Conservation (phyloP, 2,113 vertebrate species). For the Oryzias melastigma region DNA sequence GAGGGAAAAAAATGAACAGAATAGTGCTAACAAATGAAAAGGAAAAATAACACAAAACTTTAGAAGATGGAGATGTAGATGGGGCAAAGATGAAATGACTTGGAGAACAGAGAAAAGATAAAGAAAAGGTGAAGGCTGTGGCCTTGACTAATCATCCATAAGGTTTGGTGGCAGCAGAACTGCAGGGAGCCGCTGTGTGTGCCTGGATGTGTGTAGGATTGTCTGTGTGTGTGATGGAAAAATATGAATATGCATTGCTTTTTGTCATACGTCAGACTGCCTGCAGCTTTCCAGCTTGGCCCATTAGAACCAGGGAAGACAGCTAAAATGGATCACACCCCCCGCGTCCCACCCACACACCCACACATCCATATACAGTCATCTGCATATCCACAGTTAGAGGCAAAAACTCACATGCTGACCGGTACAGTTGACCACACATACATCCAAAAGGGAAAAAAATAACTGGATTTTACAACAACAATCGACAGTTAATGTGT, state of each 20-base stretch:
- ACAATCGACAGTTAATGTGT: too few species aligned
- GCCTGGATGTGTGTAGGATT: background rate
- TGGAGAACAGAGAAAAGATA: constrained; percentile 30
- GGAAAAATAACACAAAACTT: constrained; percentile 1
- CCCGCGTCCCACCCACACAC: constrained; percentile 10
- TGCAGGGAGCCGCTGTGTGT: constrained; percentile 35
- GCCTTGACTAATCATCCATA: constrained; percentile 72
- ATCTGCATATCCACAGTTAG: background rate
- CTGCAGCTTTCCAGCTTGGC: constrained; percentile 58
- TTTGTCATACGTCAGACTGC: constrained; percentile 57
- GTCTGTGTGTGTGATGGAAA: background rate
- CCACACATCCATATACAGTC: background rate
- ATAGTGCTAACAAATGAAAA: background rate
- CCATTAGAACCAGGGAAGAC: constrained; percentile 47
- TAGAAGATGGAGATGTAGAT: background rate
- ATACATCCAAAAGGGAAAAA: too few species aligned
- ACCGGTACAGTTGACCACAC: too few species aligned
- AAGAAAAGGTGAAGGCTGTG: constrained; percentile 57
- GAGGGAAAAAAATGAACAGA: background rate
- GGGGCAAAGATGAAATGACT: constrained; percentile 8
- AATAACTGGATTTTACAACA: too few species aligned
- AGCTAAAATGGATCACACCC: constrained; percentile 54
- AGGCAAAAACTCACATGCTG: background rate
- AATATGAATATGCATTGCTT: constrained; percentile 74
- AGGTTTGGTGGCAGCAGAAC: constrained; percentile 49